A percentile compares a stretch with the other conserved stretches of the same genome.
These are phyloP conservation scores for Cheiracanthium punctorium DNA, from an alignment of 2,888 invertebrate species.

Conservation along the genomic window DNA sequence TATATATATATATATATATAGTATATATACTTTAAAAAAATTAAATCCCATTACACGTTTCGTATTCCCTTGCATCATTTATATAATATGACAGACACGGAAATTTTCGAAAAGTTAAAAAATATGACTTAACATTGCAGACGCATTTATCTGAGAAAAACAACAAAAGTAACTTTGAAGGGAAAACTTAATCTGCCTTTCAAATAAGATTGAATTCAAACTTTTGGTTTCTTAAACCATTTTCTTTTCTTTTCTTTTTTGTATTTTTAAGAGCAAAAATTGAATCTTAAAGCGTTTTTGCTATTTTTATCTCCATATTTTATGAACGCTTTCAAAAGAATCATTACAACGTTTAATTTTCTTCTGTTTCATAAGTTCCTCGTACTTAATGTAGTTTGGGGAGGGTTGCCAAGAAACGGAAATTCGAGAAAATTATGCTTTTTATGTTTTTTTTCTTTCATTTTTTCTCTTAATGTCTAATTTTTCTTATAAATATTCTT, in stretches of 20 bases:
- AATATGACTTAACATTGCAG: no score
- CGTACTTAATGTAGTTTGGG: constrained; percentile 30
- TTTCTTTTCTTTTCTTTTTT: background rate
- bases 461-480: constrained; percentile 64
- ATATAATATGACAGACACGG: no score
- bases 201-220: background rate
- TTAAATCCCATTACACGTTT: no score
- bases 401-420: constrained; percentile 52
- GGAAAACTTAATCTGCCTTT: background rate
- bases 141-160: no score
- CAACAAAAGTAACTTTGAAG: background rate
- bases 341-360: background rate
- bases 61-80: no score
- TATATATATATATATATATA: no score
- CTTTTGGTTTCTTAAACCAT: background rate
- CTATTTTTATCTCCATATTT: no score
- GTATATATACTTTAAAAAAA: no score
- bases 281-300: no score
- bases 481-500: constrained; percentile 47
- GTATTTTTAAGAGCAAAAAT: no score
- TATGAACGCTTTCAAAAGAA: background rate
- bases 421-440: constrained; percentile 49
- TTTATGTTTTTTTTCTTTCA: constrained; percentile 57
- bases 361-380: background rate
- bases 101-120: no score